These are phyloP conservation scores for Prosopocoilus inquinatus DNA, from an alignment of 2,888 invertebrate genomes.

Conservation along the genomic window DNA sequence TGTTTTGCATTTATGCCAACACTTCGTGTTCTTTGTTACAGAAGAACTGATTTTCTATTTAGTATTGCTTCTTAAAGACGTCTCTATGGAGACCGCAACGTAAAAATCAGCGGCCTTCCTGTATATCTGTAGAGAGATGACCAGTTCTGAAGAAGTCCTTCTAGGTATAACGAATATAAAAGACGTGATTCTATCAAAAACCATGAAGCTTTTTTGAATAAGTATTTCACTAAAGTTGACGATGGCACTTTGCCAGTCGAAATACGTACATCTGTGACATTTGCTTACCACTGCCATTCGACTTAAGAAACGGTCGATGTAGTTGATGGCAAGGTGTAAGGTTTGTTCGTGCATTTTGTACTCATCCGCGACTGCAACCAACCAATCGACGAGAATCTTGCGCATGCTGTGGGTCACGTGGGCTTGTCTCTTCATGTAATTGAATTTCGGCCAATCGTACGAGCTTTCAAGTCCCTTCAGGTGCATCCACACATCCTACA, in stretches of 20 bases:
- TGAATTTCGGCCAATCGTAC: conserved; percentile 32
- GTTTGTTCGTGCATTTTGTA: conserved; percentile 43
- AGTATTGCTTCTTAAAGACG: too few species aligned
- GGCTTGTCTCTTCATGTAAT: conserved; percentile 44
- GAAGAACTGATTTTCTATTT: too few species aligned
- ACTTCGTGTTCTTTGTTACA: not conserved
- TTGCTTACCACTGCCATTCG: conserved; percentile 44
- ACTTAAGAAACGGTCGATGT: conserved; percentile 45
- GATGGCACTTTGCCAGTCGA: not conserved
- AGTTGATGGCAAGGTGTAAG: conserved; percentile 43
- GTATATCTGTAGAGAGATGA: too few species aligned
- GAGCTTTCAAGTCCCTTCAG: conserved; percentile 32
- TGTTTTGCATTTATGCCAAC: not conserved
- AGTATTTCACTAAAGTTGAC: not conserved
- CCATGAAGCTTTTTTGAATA: not conserved
- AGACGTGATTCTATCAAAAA: too few species aligned
- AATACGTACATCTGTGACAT: not conserved
- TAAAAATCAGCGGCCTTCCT: too few species aligned
- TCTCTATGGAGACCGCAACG: too few species aligned
- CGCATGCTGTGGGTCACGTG: conserved; percentile 42
- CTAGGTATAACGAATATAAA: too few species aligned
- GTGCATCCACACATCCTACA: conserved; percentile 37
- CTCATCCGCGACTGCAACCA: conserved; percentile 43
- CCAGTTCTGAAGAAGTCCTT: too few species aligned
- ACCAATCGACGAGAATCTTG: conserved; percentile 45